A percentile compares a stretch with the other conserved stretches of the same genome.
phyloP scores from a whole-genome alignment of 2,888 invertebrate species.

The Diaperis boleti region DNA sequence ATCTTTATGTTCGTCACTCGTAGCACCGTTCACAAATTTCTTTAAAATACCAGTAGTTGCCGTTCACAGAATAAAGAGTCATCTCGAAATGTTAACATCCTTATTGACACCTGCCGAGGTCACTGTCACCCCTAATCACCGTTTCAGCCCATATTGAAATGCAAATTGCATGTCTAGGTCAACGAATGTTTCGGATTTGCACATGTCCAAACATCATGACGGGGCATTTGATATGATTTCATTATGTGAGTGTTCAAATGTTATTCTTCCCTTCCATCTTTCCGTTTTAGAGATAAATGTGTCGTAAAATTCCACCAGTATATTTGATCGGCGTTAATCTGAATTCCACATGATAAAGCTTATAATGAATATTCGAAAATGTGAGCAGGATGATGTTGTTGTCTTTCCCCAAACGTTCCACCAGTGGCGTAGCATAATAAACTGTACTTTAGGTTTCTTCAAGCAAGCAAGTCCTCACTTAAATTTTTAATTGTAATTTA shows the following conservation, averaged over 20 bases:
- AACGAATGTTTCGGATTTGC: constrained; percentile 38
- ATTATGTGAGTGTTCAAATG: no score
- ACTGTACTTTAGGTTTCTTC: no score
- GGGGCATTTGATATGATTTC: background rate
- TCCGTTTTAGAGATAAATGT: no score
- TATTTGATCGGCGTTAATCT: background rate
- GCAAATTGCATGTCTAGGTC: constrained; percentile 43
- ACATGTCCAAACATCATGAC: constrained; percentile 24
- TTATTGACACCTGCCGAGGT: constrained; percentile 26
- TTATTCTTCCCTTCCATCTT: no score
- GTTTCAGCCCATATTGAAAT: constrained; percentile 31
- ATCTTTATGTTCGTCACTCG: constrained; percentile 20
- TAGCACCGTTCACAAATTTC: constrained; percentile 12
- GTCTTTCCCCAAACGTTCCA: no score
- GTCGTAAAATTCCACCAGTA: background rate
- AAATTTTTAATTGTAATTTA: no score
- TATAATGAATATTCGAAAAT: background rate
- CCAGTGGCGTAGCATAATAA: no score
- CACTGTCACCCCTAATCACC: constrained; percentile 25
- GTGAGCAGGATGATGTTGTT: background rate
- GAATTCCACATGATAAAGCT: background rate
- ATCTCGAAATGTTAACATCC: background rate
- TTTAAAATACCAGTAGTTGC: constrained; percentile 2
- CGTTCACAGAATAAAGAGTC: no score
- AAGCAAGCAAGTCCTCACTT: no score